phyloP scores from a whole-genome alignment of 1,140 invertebrate species.

The Latrodectus geometricus region DNA sequence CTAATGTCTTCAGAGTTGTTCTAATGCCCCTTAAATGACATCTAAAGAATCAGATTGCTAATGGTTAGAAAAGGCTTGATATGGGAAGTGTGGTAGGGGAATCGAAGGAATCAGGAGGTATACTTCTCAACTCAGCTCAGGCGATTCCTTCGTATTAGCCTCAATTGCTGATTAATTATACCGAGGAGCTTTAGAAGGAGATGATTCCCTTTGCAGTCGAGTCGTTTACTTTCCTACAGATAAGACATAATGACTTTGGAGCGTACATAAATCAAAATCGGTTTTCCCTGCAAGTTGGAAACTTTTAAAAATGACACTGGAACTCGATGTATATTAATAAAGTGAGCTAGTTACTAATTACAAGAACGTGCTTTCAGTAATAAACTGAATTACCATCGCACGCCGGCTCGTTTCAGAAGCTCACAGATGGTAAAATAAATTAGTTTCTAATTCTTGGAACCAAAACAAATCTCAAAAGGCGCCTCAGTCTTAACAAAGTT shows the following conservation, averaged over 20 bases:
- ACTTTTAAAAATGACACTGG: background rate
- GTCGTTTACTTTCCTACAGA: constrained; percentile 4
- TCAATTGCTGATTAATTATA: constrained; percentile 35
- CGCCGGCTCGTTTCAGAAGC: too few species aligned
- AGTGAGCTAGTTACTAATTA: background rate
- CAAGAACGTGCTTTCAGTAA: background rate
- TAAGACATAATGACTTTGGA: constrained; percentile 21
- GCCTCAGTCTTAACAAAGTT: too few species aligned
- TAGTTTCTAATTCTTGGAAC: too few species aligned
- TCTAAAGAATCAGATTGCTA: constrained; percentile 36
- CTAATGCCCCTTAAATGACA: constrained; percentile 33
- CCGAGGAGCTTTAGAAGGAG: background rate
- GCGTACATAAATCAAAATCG: constrained; percentile 23
- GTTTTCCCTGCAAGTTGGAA: background rate
- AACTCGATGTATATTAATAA: background rate
- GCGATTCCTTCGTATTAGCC: constrained; percentile 8
- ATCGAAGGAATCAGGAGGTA: background rate
- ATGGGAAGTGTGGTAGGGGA: background rate
- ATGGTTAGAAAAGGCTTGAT: background rate
- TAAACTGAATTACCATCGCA: background rate
- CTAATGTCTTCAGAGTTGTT: constrained; percentile 20
- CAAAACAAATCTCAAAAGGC: too few species aligned
- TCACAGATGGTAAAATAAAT: too few species aligned
- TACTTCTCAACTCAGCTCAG: constrained; percentile 6
- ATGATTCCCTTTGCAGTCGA: background rate